Evolutionary conservation across 1,140 invertebrate genomes (phyloP).

Genomic region (Caenorhabditis latens): DNA sequence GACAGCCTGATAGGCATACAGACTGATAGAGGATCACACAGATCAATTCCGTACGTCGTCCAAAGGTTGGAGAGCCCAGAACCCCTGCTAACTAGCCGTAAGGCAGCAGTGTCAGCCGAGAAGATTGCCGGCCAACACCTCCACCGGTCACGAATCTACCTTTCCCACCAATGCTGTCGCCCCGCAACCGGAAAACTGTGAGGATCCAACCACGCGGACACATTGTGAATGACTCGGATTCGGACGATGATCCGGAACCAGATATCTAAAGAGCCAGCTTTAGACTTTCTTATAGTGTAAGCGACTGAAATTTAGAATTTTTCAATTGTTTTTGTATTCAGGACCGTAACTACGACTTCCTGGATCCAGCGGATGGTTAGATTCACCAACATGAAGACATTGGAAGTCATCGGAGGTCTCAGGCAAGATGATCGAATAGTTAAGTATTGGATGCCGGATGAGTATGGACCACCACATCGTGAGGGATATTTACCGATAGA

Average conservation of each 20-base stretch:
- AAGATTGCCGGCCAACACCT: too few relatives aligned
- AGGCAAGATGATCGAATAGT: neutral
- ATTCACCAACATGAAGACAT: conserved; percentile 28
- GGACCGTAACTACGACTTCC: conserved; percentile 22
- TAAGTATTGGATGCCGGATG: neutral
- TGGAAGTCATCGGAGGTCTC: neutral
- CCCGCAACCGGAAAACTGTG: neutral
- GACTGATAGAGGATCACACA: too few relatives aligned
- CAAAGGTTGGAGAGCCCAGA: too few relatives aligned
- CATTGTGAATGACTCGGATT: conserved; percentile 24
- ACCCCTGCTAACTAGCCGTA: too few relatives aligned
- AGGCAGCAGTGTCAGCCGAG: too few relatives aligned
- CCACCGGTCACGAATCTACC: too few relatives aligned
- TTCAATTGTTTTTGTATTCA: neutral
- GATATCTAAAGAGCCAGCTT: neutral
- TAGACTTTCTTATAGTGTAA: neutral
- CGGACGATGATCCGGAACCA: neutral
- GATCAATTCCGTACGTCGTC: too few relatives aligned
- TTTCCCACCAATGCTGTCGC: neutral
- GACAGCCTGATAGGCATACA: too few relatives aligned
- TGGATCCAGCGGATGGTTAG: neutral
- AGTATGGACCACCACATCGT: neutral
- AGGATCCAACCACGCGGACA: too few relatives aligned
- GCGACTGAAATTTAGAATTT: too few relatives aligned
- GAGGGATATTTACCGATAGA: too few relatives aligned